These are phyloP conservation scores for Melanerpes aurifrons DNA, from an alignment of 2,113 vertebrate species.

Conservation along the genomic window DNA sequence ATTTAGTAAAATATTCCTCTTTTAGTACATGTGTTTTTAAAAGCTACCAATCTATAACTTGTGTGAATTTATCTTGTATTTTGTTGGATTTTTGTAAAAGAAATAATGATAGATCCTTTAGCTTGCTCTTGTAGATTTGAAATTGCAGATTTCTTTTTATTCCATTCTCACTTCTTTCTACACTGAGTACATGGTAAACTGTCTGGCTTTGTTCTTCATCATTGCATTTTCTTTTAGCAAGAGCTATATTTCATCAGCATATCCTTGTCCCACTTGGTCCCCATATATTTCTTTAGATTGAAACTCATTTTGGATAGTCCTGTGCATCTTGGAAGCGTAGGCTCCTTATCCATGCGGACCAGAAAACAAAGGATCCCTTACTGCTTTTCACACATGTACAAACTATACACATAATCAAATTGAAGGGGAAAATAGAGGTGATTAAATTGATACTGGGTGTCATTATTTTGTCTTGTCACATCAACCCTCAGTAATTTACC, in stretches of 20 bases:
- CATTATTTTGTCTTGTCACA: constrained; percentile 39
- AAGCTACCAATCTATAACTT: background rate
- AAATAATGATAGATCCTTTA: background rate
- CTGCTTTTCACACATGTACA: background rate
- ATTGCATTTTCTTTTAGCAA: background rate
- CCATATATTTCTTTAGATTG: background rate
- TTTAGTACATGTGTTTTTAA: background rate
- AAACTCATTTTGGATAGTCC: constrained; percentile 35
- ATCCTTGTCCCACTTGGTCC: background rate
- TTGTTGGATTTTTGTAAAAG: background rate
- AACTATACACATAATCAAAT: constrained; percentile 14
- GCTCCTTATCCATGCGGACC: background rate
- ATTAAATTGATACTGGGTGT: constrained; percentile 57
- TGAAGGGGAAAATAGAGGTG: constrained; percentile 32
- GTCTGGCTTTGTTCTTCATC: background rate
- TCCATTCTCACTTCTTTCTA: background rate
- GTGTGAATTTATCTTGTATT: too few relatives aligned
- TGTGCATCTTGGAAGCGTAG: background rate
- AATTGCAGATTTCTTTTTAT: background rate
- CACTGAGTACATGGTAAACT: background rate
- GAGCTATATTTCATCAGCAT: background rate
- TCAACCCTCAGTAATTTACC: constrained; percentile 49
- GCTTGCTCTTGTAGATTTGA: background rate
- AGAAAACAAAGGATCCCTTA: constrained; percentile 39
- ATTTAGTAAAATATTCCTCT: background rate